Evolutionary conservation across 2,113 vertebrate genomes (phyloP).

Genomic region (Syrrhaptes paradoxus): DNA sequence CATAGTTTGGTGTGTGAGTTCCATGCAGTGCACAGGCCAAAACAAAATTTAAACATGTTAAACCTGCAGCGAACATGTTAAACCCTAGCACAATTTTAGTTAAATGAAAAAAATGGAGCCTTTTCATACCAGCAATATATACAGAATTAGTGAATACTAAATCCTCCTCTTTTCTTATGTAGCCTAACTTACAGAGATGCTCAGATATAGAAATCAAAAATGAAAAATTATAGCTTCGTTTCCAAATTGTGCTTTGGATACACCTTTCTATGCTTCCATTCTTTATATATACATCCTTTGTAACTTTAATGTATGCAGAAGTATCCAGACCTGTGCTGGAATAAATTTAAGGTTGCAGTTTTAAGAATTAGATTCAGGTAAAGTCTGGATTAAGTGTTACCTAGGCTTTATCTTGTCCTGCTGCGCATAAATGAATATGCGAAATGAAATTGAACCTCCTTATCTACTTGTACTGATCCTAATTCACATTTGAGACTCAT

Average conservation of each 20-base stretch:
- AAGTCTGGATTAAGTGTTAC: slow-evolving; percentile 22
- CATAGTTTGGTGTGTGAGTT: not conserved
- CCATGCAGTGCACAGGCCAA: slow-evolving; percentile 42
- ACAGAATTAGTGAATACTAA: not conserved
- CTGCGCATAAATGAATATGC: not conserved
- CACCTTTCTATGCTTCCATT: not conserved
- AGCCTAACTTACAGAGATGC: not conserved
- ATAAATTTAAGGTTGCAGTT: not conserved
- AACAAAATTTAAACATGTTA: not conserved
- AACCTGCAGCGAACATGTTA: not conserved
- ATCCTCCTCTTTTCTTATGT: not conserved
- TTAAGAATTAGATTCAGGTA: not conserved
- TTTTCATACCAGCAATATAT: not conserved
- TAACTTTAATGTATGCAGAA: not conserved
- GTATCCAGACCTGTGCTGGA: not conserved
- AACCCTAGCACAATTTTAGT: not conserved
- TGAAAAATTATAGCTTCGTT: not conserved
- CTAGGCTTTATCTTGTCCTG: not conserved
- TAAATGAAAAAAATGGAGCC: not conserved
- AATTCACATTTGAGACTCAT: slow-evolving; percentile 7
- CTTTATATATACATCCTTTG: not conserved
- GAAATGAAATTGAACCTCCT: not conserved
- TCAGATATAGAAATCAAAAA: not conserved
- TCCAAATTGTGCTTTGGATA: not conserved
- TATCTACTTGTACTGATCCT: not conserved